phyloP scores from a whole-genome alignment of 1,140 invertebrate genomes.

The Conopomorpha cramerella region DNA sequence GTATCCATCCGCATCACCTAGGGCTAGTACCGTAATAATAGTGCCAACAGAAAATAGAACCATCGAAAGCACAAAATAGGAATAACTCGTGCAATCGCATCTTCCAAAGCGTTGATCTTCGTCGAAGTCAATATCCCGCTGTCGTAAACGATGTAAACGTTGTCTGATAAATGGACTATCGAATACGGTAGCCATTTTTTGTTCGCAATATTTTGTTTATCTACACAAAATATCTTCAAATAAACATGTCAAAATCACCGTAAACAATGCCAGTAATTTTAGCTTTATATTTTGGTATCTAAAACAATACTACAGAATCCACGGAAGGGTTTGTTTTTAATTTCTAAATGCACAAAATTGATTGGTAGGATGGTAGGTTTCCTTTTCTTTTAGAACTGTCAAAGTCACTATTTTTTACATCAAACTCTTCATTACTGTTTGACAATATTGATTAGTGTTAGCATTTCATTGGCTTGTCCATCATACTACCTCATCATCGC shows the following conservation, averaged over 20 bases:
- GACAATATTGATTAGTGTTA: too few species aligned
- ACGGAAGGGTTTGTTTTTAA: too few species aligned
- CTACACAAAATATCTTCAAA: constrained; percentile 4
- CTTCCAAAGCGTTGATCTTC: constrained; percentile 64
- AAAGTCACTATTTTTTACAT: too few species aligned
- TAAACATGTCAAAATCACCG: constrained; percentile 10
- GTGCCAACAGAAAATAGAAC: constrained; percentile 68
- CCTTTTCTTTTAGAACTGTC: too few species aligned
- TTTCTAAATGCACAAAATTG: too few species aligned
- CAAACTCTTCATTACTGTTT: too few species aligned
- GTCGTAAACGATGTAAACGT: constrained; percentile 62
- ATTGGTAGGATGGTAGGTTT: too few species aligned
- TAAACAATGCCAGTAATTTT: too few species aligned
- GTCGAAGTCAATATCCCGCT: constrained; percentile 64
- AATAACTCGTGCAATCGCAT: constrained; percentile 71
- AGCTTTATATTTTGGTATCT: too few species aligned
- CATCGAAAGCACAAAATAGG: constrained; percentile 67
- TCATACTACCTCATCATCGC: too few species aligned
- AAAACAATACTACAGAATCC: too few species aligned
- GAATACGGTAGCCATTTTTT: constrained; percentile 64
- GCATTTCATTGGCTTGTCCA: too few species aligned
- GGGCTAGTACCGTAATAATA: constrained; percentile 66
- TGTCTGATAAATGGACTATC: constrained; percentile 65
- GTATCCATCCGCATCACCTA: constrained; percentile 64
- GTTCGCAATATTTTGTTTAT: constrained; percentile 10